A percentile compares a stretch with the other conserved stretches of the same genome.
phyloP scores from a whole-genome alignment of 2,888 invertebrate genomes.

The Papilio elwesi region DNA sequence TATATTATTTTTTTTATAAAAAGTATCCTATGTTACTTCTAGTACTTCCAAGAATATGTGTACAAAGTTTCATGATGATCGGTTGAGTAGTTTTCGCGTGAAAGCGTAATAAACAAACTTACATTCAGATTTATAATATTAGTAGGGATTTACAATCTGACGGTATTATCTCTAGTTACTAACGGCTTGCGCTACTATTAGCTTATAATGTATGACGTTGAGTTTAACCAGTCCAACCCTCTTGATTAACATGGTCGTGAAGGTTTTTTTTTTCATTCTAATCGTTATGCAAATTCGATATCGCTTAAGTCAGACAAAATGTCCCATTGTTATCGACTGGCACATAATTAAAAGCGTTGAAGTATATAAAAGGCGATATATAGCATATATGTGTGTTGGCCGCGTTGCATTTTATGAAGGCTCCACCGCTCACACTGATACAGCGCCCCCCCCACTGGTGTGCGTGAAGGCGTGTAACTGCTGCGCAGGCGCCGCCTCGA shows the following conservation, averaged over 20 bases:
- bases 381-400: slow-evolving; percentile 53
- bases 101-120: too few relatives aligned
- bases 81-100: too few relatives aligned
- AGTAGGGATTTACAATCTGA: too few relatives aligned
- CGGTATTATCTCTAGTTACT: too few relatives aligned
- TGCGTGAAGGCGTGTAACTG: slow-evolving; percentile 68
- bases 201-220: not conserved
- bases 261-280: not conserved
- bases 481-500: slow-evolving; percentile 73
- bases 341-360: slow-evolving; percentile 47
- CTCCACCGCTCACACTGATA: slow-evolving; percentile 55
- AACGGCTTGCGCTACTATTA: not conserved
- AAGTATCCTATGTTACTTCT: too few relatives aligned
- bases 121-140: too few relatives aligned
- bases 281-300: slow-evolving; percentile 15
- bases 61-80: too few relatives aligned
- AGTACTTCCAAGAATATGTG: too few relatives aligned
- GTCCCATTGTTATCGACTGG: slow-evolving; percentile 30
- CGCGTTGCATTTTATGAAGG: slow-evolving; percentile 75
- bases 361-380: slow-evolving; percentile 49
- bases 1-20: too few relatives aligned
- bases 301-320: slow-evolving; percentile 12
- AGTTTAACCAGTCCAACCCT: not conserved
- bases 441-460: slow-evolving; percentile 50
- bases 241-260: not conserved